Percentiles rank a stretch among this genome's conserved stretches.
These are phyloP conservation scores for Otocyon megalotis DNA, from an alignment of 2,113 vertebrate genomes.

Conservation along the genomic window DNA sequence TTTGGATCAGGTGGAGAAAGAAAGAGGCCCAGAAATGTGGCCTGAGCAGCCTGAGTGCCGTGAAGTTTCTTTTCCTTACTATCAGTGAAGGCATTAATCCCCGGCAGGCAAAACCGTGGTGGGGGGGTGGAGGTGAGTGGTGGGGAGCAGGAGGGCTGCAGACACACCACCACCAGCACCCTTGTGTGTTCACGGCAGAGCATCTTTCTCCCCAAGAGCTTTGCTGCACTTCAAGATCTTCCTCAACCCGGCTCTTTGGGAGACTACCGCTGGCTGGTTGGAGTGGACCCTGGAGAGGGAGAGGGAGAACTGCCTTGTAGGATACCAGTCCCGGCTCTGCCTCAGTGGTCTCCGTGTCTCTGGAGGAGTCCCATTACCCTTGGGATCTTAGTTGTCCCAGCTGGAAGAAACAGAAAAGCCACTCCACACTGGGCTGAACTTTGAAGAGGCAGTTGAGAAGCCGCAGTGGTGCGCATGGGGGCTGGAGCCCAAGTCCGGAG, in stretches of 20 bases:
- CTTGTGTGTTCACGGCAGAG: background rate
- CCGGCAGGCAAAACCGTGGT: background rate
- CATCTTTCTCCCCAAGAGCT: background rate
- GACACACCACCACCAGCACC: background rate
- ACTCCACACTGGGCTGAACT: background rate
- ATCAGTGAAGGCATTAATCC: background rate
- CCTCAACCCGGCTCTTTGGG: background rate
- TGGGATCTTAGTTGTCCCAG: background rate
- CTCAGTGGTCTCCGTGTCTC: background rate
- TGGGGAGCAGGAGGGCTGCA: background rate
- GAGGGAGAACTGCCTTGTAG: background rate
- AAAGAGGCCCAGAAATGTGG: background rate
- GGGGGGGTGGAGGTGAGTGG: no score
- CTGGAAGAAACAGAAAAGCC: background rate
- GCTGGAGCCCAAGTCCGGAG: background rate
- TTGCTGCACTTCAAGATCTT: background rate
- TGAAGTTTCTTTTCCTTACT: background rate
- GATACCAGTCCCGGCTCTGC: background rate
- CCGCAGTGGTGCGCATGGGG: fast-evolving
- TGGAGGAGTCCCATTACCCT: no score
- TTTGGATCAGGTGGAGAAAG: background rate
- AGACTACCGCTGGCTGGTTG: background rate
- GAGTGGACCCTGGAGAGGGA: background rate
- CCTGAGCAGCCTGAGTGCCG: no score
- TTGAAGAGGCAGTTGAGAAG: background rate